A percentile compares a stretch with the other conserved stretches of the same genome.
phyloP scores from a whole-genome alignment of 1,140 invertebrate species.

The Polypedilum vanderplanki region DNA sequence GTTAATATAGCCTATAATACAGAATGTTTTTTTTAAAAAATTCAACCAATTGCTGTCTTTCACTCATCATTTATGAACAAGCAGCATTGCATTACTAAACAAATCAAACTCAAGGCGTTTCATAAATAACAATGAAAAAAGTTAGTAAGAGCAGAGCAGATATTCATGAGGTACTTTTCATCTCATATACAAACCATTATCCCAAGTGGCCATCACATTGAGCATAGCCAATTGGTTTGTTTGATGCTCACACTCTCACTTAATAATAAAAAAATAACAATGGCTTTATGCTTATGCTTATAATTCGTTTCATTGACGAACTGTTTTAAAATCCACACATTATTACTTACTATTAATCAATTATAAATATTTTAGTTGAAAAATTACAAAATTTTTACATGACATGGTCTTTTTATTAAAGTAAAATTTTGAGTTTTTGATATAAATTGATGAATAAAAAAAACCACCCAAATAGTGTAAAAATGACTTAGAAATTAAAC shows the following conservation, averaged over 20 bases:
- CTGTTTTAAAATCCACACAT: no score
- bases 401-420: no score
- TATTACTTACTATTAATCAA: no score
- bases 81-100: no score
- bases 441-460: not conserved
- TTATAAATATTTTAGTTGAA: no score
- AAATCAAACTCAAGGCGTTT: conserved; percentile 1
- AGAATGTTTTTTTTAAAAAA: no score
- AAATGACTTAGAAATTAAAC: conserved; percentile 2
- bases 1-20: no score
- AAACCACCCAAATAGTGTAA: conserved; percentile 23
- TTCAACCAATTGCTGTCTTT: no score
- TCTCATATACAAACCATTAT: not conserved
- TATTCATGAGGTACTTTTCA: not conserved
- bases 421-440: no score
- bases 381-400: no score
- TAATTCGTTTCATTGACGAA: no score
- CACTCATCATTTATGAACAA: no score
- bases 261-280: not conserved
- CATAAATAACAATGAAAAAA: not conserved
- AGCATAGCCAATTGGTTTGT: conserved; percentile 11
- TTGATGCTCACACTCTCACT: not conserved
- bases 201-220: conserved; percentile 10
- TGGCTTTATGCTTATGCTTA: not conserved
- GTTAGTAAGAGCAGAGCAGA: not conserved